Percentiles rank a stretch among this genome's conserved stretches.
Conservation (phyloP, 2,888 invertebrate genomes). For the Athripsodes cinereus region DNA sequence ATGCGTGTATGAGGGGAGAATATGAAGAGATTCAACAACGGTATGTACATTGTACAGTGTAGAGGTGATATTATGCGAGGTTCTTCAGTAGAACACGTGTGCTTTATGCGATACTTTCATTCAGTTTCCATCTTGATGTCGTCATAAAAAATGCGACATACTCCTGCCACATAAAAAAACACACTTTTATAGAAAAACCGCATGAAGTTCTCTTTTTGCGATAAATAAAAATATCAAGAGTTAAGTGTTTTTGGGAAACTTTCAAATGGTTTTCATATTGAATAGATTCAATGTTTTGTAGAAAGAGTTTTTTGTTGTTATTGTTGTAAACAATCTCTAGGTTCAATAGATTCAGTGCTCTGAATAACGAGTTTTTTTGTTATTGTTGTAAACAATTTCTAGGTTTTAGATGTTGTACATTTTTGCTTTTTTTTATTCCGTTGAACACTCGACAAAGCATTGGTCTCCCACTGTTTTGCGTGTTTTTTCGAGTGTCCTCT, state of each 20-base stretch:
- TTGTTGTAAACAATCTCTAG: no score
- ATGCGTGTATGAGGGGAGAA: no score
- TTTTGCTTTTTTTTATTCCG: no score
- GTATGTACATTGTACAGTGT: background rate
- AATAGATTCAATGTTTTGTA: background rate
- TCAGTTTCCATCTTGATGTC: constrained; percentile 14
- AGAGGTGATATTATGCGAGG: background rate
- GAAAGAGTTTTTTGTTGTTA: background rate
- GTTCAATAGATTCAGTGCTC: no score
- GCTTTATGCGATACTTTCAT: constrained; percentile 18
- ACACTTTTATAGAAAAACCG: constrained; percentile 6
- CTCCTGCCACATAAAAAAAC: background rate
- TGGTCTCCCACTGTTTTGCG: no score
- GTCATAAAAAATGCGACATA: constrained; percentile 15
- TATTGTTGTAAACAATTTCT: no score
- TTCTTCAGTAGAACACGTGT: constrained; percentile 8
- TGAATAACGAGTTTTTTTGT: no score
- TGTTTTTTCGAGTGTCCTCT: no score
- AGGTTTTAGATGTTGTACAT: no score
- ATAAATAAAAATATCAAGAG: background rate
- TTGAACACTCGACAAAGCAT: no score
- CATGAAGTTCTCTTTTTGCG: background rate
- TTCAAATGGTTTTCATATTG: background rate
- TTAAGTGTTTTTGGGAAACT: background rate
- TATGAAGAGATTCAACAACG: background rate